A percentile compares a stretch with the other conserved stretches of the same genome.
These are phyloP conservation scores for Apodemia hepburni DNA, from an alignment of 2,888 invertebrate genomes.

Conservation along the genomic window DNA sequence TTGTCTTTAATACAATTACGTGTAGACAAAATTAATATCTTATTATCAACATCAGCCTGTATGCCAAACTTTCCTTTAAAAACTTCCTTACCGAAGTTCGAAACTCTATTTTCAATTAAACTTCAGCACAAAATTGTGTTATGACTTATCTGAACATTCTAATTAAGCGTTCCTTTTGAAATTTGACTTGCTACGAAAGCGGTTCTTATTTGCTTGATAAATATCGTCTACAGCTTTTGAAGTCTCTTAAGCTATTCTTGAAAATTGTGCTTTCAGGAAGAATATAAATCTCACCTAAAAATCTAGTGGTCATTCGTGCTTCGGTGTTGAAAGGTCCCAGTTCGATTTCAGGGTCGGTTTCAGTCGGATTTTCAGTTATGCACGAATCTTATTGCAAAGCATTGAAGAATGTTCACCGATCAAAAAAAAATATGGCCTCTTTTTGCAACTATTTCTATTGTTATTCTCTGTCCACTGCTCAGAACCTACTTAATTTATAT, in stretches of 20 bases:
- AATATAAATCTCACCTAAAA: too few relatives aligned
- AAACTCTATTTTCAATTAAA: constrained; percentile 14
- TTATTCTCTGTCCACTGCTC: too few relatives aligned
- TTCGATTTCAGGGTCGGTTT: too few relatives aligned
- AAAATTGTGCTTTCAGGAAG: too few relatives aligned
- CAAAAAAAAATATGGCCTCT: too few relatives aligned
- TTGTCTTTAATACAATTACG: background rate
- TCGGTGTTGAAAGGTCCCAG: too few relatives aligned
- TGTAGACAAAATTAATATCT: constrained; percentile 8
- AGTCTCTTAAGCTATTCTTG: background rate
- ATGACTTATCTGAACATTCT: constrained; percentile 12
- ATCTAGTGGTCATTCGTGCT: too few relatives aligned
- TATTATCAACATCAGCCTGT: constrained; percentile 8
- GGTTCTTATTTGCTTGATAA: background rate
- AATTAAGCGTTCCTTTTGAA: constrained; percentile 11
- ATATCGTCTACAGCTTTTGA: background rate
- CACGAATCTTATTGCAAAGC: too few relatives aligned
- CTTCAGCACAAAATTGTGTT: background rate
- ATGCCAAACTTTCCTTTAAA: background rate
- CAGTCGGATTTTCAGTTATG: too few relatives aligned
- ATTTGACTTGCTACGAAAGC: background rate
- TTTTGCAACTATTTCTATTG: too few relatives aligned
- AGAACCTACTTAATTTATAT: too few relatives aligned
- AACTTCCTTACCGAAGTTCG: background rate
- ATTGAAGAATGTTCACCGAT: too few relatives aligned